These are phyloP conservation scores for Drosophila truncata DNA, from an alignment of 1,140 invertebrate genomes.

Conservation along the genomic window DNA sequence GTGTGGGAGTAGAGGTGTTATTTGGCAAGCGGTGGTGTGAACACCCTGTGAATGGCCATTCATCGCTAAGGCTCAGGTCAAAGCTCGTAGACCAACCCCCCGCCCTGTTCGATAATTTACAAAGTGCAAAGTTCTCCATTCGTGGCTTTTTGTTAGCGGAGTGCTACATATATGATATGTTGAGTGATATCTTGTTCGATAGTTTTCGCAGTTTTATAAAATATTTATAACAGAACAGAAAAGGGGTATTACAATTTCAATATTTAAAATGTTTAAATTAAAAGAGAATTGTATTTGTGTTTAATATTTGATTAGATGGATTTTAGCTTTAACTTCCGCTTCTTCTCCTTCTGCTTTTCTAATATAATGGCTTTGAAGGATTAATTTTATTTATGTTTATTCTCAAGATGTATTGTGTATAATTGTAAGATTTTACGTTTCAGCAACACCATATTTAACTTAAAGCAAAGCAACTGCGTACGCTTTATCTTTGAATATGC, in stretches of 20 bases:
- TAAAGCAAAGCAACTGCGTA: not conserved
- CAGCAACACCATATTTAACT: not conserved
- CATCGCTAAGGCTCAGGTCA: constrained; percentile 10
- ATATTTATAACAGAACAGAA: not conserved
- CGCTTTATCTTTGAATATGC: not conserved
- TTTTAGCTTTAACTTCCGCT: no score
- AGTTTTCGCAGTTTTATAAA: not conserved
- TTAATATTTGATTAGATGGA: no score
- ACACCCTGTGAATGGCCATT: constrained; percentile 29
- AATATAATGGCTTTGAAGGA: not conserved
- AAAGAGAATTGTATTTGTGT: no score
- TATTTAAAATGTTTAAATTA: no score
- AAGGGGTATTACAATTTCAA: not conserved
- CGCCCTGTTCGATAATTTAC: constrained; percentile 35
- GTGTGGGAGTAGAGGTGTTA: constrained; percentile 16
- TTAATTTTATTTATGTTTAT: not conserved
- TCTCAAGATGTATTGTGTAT: not conserved
- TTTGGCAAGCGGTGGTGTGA: constrained; percentile 21
- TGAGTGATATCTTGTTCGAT: not conserved
- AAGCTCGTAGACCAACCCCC: constrained; percentile 20
- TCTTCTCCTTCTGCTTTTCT: no score
- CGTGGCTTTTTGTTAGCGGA: not conserved
- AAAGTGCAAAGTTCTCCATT: constrained; percentile 19
- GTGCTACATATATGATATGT: no score
- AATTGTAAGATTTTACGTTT: not conserved